phyloP scores from a whole-genome alignment of 1,140 invertebrate genomes.

The Drosophila nasuta region DNA sequence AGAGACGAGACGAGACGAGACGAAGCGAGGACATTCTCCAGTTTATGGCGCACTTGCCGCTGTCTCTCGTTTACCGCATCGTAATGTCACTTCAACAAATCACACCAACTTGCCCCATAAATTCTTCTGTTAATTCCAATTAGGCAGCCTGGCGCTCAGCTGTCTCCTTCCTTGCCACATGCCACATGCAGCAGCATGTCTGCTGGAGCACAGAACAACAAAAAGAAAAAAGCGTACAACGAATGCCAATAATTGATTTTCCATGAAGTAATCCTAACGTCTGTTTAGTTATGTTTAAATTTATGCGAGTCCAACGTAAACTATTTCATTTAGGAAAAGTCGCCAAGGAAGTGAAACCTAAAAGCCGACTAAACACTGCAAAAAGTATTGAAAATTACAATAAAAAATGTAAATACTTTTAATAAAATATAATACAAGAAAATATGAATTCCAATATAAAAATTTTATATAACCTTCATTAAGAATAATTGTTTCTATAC shows the following conservation, averaged over 20 bases:
- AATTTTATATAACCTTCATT: too few species aligned
- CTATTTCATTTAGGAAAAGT: background rate
- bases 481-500: too few species aligned
- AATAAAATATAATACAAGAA: too few species aligned
- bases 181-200: conserved; percentile 11
- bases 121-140: conserved; percentile 76
- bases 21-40: conserved; percentile 21
- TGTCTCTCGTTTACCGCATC: conserved; percentile 69
- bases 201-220: conserved; percentile 21
- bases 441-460: too few species aligned
- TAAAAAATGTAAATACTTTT: too few species aligned
- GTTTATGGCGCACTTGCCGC: conserved; percentile 56
- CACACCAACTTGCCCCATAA: conserved; percentile 73
- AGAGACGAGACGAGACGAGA: background rate
- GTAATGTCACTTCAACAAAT: conserved; percentile 79
- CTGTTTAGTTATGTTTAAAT: conserved; percentile 19
- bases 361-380: background rate
- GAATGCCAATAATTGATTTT: conserved; percentile 53
- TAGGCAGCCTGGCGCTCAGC: conserved; percentile 57
- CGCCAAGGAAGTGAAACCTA: too few species aligned
- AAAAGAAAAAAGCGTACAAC: conserved; percentile 19
- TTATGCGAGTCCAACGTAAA: background rate
- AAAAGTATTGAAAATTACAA: background rate
- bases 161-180: conserved; percentile 26
- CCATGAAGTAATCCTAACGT: conserved; percentile 31